Conservation (phyloP, 1,140 invertebrate species). For the Babylonia areolata region DNA sequence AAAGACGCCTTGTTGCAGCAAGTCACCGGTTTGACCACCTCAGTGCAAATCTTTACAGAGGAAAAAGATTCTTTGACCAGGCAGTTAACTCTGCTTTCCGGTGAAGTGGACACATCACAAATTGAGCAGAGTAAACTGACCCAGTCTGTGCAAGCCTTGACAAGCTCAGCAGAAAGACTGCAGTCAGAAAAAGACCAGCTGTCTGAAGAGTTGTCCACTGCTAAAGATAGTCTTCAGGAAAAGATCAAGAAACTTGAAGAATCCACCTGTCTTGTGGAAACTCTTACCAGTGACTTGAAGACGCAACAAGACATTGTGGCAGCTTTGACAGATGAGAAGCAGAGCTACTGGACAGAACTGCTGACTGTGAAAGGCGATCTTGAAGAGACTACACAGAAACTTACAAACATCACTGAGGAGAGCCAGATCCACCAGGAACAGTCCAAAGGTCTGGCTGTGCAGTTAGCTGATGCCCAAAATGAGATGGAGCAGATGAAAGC, state of each 20-base stretch:
- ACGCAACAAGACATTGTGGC: background rate
- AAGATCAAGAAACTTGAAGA: background rate
- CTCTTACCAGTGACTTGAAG: background rate
- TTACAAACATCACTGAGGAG: background rate
- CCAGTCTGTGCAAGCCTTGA: background rate
- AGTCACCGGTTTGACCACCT: too few relatives aligned
- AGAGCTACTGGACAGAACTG: background rate
- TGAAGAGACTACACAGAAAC: background rate
- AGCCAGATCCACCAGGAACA: background rate
- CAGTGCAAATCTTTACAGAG: too few relatives aligned
- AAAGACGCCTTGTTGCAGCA: too few relatives aligned
- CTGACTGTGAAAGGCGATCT: background rate
- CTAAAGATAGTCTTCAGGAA: background rate
- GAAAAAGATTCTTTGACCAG: too few relatives aligned
- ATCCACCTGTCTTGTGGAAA: background rate
- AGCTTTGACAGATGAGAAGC: background rate
- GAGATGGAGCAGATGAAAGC: background rate
- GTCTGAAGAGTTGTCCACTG: background rate
- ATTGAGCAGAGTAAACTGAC: too few relatives aligned
- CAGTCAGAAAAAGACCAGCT: background rate
- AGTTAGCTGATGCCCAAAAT: background rate
- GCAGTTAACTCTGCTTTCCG: too few relatives aligned
- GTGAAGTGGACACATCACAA: too few relatives aligned
- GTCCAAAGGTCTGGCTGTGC: background rate
- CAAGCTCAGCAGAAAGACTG: background rate